Evolutionary conservation across 1,140 invertebrate species (phyloP).

Genomic region (Drosophila mojavensis): DNA sequence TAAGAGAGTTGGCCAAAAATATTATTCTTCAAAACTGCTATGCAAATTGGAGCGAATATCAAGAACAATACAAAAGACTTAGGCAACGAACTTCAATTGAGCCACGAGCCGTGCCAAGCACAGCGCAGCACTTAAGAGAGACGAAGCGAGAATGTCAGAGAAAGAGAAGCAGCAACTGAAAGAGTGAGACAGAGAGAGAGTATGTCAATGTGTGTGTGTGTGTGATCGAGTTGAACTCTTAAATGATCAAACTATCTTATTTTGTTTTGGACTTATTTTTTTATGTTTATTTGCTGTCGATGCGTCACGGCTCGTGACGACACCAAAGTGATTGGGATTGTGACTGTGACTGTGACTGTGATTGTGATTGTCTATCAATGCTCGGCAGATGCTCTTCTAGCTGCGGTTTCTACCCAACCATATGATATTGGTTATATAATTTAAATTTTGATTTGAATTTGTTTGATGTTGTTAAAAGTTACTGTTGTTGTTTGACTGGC

Average conservation of each 20-base stretch:
- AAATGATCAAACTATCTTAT: slow-evolving; percentile 21
- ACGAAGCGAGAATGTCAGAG: slow-evolving; percentile 4
- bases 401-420: slow-evolving; percentile 46
- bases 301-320: slow-evolving; percentile 66
- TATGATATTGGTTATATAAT: slow-evolving; percentile 66
- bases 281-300: slow-evolving; percentile 17
- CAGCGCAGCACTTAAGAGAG: slow-evolving; percentile 29
- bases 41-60: slow-evolving; percentile 56
- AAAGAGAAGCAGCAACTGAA: slow-evolving; percentile 3
- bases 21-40: slow-evolving; percentile 58
- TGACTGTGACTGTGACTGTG: slow-evolving; percentile 15
- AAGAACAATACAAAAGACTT: slow-evolving; percentile 57
- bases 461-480: slow-evolving; percentile 61
- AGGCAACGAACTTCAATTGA: slow-evolving; percentile 51
- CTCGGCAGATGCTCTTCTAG: slow-evolving; percentile 54
- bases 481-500: slow-evolving; percentile 36
- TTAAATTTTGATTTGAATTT: slow-evolving; percentile 80
- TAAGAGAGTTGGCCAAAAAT: slow-evolving; percentile 39
- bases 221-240: slow-evolving; percentile 34
- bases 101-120: slow-evolving; percentile 51
- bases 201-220: background rate
- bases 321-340: slow-evolving; percentile 38
- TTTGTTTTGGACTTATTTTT: slow-evolving; percentile 26
- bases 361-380: slow-evolving; percentile 31
- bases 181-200: background rate